Evolutionary conservation across 1,140 invertebrate species (phyloP).

Genomic region (Drosophila guanche): DNA sequence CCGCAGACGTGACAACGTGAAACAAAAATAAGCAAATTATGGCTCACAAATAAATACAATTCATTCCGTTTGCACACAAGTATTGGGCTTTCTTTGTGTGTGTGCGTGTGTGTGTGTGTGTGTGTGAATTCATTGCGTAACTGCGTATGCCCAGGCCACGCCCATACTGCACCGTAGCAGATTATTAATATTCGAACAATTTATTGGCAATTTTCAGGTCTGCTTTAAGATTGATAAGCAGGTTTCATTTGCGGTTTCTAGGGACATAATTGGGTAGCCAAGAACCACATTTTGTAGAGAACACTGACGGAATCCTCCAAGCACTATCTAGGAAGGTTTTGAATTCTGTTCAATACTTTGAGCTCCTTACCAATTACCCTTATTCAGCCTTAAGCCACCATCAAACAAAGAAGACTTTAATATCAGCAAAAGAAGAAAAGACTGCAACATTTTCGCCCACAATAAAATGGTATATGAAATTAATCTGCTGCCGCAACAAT

Average conservation of each 20-base stretch:
- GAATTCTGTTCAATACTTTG: no score
- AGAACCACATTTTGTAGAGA: no score
- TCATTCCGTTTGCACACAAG: conserved; percentile 19
- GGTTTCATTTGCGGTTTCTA: no score
- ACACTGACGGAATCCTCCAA: no score
- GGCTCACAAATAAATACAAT: conserved; percentile 65
- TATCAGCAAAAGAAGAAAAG: no score
- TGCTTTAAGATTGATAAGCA: not conserved
- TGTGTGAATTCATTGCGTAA: conserved; percentile 10
- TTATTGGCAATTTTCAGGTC: conserved; percentile 56
- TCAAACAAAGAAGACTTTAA: no score
- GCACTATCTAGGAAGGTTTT: no score
- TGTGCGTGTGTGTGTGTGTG: conserved; percentile 5
- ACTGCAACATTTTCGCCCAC: conserved; percentile 1
- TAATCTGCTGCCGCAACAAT: conserved; percentile 40
- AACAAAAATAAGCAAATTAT: conserved; percentile 58
- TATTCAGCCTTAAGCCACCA: no score
- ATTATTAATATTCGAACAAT: conserved; percentile 56
- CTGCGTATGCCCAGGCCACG: conserved; percentile 20
- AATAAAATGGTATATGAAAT: conserved; percentile 9
- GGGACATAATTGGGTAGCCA: no score
- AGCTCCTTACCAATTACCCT: no score
- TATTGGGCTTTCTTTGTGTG: not conserved
- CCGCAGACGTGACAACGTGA: conserved; percentile 62
- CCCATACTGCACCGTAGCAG: conserved; percentile 27